Evolutionary conservation across 2,113 vertebrate species (phyloP), one percentile per base, ranked within the genome.

Genomic region (Malurus cyaneus): DNA sequence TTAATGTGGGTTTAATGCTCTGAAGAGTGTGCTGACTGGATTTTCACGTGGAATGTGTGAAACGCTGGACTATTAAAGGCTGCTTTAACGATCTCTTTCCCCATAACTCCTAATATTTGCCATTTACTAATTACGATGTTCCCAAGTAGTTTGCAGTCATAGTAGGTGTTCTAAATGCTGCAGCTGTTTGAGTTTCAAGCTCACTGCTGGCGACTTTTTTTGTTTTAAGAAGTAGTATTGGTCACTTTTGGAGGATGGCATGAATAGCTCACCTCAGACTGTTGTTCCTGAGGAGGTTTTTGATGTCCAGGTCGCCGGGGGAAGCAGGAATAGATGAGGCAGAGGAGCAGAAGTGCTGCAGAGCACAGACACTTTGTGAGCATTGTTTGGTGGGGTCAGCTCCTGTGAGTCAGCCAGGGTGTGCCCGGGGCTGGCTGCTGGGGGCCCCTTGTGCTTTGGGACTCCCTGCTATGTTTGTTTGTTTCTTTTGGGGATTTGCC

Each of bases 21-120:
- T 3, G 5, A 92, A 92, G 79, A 54, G 80, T 82, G 14, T 39
- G 88, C 88, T 86, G 94, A 62, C 76, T 84, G 80, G 72, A 16
- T 80, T 90, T 81, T 78, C 82, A 36, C 60, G 9, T 71, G 85
- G 53, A 86, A 31, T 6, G 44, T 84, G 50, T 46, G 88, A 92
- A 89, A 81, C 60, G 72, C 83, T 24, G 76, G 64, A 72, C 82
- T 81, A 90, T 95, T 96, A 96, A 94, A 93, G 72, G 56, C 90
- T 86, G 72, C 7, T 83, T 70, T 92, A 94, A 96, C 5, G 53
- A 88, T 92, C 92, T 69, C 88, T 94, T 84, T 79, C 17, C 86
- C 82, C 82, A 76, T 96, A 93, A 94, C 90, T 97, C 90, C 94
- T 96, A 93, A 96, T 96, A 95, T 96, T 95, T 97, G 93, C 86